Evolutionary conservation across 1,140 invertebrate species (phyloP).

Genomic region (Pissodes strobi): DNA sequence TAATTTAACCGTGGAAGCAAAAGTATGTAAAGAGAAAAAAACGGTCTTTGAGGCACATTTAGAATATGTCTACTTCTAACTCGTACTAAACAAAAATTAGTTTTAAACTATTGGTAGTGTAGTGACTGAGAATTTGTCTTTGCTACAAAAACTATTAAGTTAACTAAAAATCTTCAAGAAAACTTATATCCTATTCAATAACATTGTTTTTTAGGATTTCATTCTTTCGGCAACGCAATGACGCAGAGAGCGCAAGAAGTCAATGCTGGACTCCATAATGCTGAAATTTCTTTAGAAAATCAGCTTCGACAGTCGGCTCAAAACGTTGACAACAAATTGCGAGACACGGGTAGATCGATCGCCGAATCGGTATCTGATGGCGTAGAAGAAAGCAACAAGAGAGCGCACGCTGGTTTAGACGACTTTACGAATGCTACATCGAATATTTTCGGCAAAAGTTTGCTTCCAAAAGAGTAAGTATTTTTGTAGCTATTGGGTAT

Average conservation of each 20-base stretch:
- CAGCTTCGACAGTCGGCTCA: constrained; percentile 29
- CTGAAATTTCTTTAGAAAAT: constrained; percentile 37
- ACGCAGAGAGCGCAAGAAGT: constrained; percentile 31
- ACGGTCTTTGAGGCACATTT: too few species aligned
- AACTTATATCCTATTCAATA: too few species aligned
- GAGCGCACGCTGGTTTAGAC: constrained; percentile 39
- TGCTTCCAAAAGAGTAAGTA: constrained; percentile 37
- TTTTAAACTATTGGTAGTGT: too few species aligned
- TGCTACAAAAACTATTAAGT: too few species aligned
- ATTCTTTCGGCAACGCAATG: constrained; percentile 24
- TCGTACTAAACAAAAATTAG: too few species aligned
- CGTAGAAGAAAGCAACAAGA: constrained; percentile 41
- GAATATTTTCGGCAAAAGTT: constrained; percentile 40
- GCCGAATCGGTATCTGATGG: constrained; percentile 36
- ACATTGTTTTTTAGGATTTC: constrained; percentile 25
- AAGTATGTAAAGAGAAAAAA: too few species aligned
- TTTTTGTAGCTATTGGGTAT: too few species aligned
- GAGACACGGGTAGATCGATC: constrained; percentile 29
- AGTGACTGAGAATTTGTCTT: too few species aligned
- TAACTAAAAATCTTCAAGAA: too few species aligned
- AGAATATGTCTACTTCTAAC: too few species aligned
- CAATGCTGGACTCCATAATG: constrained; percentile 36
- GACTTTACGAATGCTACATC: constrained; percentile 33
- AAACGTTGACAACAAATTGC: constrained; percentile 39
- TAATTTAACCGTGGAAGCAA: too few species aligned